These are phyloP conservation scores for Pyralis farinalis DNA, from an alignment of 2,888 invertebrate species.

Conservation along the genomic window DNA sequence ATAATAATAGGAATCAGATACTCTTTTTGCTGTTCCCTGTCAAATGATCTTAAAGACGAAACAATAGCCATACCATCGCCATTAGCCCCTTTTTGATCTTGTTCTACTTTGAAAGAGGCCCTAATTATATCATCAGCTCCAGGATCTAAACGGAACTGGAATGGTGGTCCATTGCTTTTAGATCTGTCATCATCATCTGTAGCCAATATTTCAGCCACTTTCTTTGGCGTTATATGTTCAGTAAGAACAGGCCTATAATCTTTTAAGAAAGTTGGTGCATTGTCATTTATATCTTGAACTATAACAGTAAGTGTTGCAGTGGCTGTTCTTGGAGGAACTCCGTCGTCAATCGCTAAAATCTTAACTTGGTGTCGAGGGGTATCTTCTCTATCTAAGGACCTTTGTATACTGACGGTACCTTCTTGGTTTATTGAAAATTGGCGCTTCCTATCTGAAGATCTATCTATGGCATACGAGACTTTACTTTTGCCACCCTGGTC, in stretches of 20 bases:
- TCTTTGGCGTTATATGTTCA: conserved; percentile 95
- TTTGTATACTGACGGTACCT: conserved; percentile 96
- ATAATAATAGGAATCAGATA: conserved; percentile 98
- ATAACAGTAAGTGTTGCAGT: conserved; percentile 96
- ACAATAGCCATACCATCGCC: conserved; percentile 99
- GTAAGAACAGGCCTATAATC: conserved; percentile 96
- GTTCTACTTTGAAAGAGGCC: conserved; percentile 97
- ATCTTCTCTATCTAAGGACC: conserved; percentile 95
- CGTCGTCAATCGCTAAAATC: conserved; percentile 97
- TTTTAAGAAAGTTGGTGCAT: conserved; percentile 95
- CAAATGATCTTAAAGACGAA: conserved; percentile 95
- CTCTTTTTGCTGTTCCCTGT: conserved; percentile 97
- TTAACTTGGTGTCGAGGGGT: conserved; percentile 97
- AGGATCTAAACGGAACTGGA: conserved; percentile 95
- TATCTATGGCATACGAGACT: conserved; percentile 94
- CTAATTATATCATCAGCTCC: conserved; percentile 96
- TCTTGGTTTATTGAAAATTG: conserved; percentile 97
- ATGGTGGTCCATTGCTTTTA: conserved; percentile 98
- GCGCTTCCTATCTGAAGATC: conserved; percentile 94
- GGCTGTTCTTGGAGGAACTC: conserved; percentile 95
- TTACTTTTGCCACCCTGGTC: conserved; percentile 97
- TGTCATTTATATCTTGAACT: conserved; percentile 97
- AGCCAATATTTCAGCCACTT: conserved; percentile 95
- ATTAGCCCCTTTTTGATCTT: conserved; percentile 98
- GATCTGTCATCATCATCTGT: conserved; percentile 97